Conservation (phyloP, 2,113 vertebrate genomes). For the Prunella fulvescens region DNA sequence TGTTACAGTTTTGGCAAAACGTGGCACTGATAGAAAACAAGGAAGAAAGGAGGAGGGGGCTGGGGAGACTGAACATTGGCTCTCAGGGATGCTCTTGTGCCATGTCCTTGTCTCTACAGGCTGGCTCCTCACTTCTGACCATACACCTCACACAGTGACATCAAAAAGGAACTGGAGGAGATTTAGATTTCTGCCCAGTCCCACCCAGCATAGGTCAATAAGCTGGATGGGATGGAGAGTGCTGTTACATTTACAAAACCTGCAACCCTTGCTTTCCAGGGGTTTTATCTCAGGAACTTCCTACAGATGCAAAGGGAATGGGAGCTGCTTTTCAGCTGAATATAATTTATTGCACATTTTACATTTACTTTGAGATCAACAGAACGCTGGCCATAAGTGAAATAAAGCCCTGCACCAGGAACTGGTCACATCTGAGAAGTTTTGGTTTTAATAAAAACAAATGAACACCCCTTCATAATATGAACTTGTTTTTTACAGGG, state of each 20-base stretch:
- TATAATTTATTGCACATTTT: slow-evolving; percentile 13
- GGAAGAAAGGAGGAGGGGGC: not conserved
- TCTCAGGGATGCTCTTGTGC: not conserved
- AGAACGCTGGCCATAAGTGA: not conserved
- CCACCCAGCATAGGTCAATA: not conserved
- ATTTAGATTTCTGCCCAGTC: not conserved
- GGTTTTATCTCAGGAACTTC: not conserved
- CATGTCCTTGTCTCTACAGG: not conserved
- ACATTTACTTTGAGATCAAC: not conserved
- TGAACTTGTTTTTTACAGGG: not conserved
- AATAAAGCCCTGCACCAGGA: not conserved
- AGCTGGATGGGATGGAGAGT: not conserved
- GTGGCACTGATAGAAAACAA: not conserved
- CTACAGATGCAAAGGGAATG: not conserved
- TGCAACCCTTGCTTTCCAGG: not conserved
- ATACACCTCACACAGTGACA: not conserved
- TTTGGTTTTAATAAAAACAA: not conserved
- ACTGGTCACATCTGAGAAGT: not conserved
- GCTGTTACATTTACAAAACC: not conserved
- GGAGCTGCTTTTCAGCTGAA: not conserved
- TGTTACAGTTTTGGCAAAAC: not conserved
- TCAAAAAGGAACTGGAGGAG: not conserved
- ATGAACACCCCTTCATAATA: not conserved
- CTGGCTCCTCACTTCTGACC: not conserved
- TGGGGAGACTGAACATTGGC: rapidly evolving